Evolutionary conservation across 2,888 invertebrate species (phyloP).

Genomic region (Oasisia sp.): DNA sequence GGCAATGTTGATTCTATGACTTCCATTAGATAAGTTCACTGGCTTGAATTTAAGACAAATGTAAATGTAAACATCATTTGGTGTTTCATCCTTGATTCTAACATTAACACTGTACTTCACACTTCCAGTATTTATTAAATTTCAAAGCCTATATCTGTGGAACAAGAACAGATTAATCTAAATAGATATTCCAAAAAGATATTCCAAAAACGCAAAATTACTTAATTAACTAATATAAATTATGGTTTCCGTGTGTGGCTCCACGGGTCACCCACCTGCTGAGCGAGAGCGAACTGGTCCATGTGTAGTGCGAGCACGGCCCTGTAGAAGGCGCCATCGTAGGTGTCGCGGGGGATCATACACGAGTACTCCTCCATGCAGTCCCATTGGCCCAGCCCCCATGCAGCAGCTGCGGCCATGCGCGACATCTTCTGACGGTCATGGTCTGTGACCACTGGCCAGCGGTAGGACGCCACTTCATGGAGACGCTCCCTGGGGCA

Average conservation of each 20-base stretch:
- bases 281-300: slow-evolving; percentile 57
- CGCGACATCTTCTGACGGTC: slow-evolving; percentile 77
- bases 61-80: too few relatives aligned
- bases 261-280: slow-evolving; percentile 52
- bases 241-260: not conserved
- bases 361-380: slow-evolving; percentile 91
- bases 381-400: slow-evolving; percentile 90
- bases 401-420: slow-evolving; percentile 90
- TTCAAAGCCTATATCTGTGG: too few relatives aligned
- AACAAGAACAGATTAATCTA: too few relatives aligned
- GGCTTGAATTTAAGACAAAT: too few relatives aligned
- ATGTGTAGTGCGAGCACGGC: slow-evolving; percentile 77
- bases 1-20: too few relatives aligned
- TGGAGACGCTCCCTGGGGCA: slow-evolving; percentile 74
- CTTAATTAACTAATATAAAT: too few relatives aligned
- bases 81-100: too few relatives aligned
- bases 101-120: too few relatives aligned
- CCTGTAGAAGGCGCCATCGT: slow-evolving; percentile 94
- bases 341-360: slow-evolving; percentile 89
- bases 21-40: too few relatives aligned
- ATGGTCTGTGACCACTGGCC: slow-evolving; percentile 73
- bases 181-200: too few relatives aligned
- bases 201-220: too few relatives aligned
- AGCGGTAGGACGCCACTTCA: slow-evolving; percentile 81
- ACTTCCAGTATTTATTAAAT: too few relatives aligned